phyloP scores from a whole-genome alignment of 1,140 invertebrate genomes.

The Liolophura sinensis region DNA sequence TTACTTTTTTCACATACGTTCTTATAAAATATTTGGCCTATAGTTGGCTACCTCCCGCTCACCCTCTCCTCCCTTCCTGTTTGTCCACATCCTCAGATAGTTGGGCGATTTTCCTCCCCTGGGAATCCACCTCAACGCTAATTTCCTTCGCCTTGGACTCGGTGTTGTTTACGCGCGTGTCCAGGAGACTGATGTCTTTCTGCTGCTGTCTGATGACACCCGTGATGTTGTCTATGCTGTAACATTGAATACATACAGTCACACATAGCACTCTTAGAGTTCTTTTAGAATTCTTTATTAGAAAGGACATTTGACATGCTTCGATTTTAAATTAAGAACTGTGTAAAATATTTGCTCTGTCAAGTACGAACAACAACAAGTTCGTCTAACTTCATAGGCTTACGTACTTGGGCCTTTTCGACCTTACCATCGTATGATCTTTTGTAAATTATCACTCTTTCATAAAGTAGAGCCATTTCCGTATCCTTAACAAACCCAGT shows the following conservation, averaged over 20 bases:
- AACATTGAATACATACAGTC: slow-evolving; percentile 4
- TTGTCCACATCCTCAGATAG: slow-evolving; percentile 29
- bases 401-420: too few species aligned
- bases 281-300: too few species aligned
- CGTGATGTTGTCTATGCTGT: slow-evolving; percentile 24
- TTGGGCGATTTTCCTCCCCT: slow-evolving; percentile 30
- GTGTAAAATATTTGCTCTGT: too few species aligned
- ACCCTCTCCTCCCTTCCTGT: slow-evolving; percentile 32
- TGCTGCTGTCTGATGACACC: slow-evolving; percentile 21
- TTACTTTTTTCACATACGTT: too few species aligned
- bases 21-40: too few species aligned
- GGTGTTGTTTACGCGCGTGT: slow-evolving; percentile 18
- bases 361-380: too few species aligned
- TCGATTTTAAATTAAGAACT: too few species aligned
- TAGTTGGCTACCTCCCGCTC: slow-evolving; percentile 30
- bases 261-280: neutral
- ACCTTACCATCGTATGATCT: too few species aligned
- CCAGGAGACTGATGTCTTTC: slow-evolving; percentile 23
- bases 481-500: too few species aligned
- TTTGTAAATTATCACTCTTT: too few species aligned
- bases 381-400: too few species aligned
- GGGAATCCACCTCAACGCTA: slow-evolving; percentile 22
- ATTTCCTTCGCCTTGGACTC: slow-evolving; percentile 27
- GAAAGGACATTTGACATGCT: neutral
- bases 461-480: too few species aligned